Evolutionary conservation across 2,113 vertebrate species (phyloP).

Genomic region (Dissostichus mawsoni): DNA sequence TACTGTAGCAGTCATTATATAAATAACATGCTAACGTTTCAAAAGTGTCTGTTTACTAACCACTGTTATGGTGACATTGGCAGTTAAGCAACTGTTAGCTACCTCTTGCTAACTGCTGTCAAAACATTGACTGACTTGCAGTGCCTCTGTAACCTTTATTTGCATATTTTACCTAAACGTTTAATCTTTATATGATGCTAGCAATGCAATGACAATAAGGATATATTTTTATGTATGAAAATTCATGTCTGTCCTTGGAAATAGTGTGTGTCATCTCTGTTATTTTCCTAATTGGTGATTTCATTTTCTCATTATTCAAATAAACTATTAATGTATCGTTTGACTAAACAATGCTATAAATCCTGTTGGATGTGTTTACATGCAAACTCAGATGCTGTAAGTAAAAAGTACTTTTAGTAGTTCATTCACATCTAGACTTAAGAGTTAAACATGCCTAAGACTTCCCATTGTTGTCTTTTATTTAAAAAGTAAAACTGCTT

Average conservation of each 20-base stretch:
- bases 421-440: neutral
- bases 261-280: neutral
- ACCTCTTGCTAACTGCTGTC: slow-evolving; percentile 2
- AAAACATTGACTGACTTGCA: neutral
- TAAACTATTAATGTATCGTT: too few species aligned
- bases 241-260: neutral
- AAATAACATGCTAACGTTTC: neutral
- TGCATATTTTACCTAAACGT: neutral
- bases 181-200: neutral
- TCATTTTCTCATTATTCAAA: too few species aligned
- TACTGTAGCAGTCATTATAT: too few species aligned
- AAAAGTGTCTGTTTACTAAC: neutral
- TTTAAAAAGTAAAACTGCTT: too few species aligned
- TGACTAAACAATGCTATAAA: too few species aligned
- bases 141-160: neutral
- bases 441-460: neutral
- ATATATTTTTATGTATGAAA: neutral
- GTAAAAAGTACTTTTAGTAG: neutral
- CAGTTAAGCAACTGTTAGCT: slow-evolving; percentile 5
- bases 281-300: neutral
- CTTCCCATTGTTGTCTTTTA: too few species aligned
- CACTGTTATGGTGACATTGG: neutral
- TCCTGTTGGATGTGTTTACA: neutral
- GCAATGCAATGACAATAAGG: neutral
- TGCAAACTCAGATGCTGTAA: neutral